A percentile compares a stretch with the other conserved stretches of the same genome.
These are phyloP conservation scores for Gambusia holbrooki DNA, from an alignment of 2,113 vertebrate genomes.

Conservation along the genomic window DNA sequence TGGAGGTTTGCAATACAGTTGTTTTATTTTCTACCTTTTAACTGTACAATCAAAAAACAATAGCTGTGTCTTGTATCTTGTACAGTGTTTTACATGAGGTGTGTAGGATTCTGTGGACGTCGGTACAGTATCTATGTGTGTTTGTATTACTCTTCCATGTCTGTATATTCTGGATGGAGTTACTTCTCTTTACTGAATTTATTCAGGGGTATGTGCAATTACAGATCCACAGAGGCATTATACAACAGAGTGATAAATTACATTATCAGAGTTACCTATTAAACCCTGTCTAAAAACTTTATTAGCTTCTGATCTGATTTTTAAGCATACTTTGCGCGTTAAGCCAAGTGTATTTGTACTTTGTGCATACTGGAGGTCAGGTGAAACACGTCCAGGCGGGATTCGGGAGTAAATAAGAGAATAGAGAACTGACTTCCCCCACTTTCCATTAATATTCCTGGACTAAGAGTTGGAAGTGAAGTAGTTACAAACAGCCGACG, in stretches of 20 bases:
- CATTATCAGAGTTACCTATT: constrained; percentile 63
- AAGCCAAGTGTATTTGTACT: too few relatives aligned
- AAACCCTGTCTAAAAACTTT: constrained; percentile 54
- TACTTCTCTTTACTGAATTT: constrained; percentile 49
- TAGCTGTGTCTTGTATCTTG: constrained; percentile 45
- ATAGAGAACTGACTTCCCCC: neutral
- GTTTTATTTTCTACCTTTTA: constrained; percentile 63
- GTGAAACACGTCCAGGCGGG: neutral
- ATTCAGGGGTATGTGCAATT: constrained; percentile 75
- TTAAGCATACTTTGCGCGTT: neutral
- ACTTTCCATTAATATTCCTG: neutral
- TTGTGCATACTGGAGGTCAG: constrained; percentile 41
- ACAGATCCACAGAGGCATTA: constrained; percentile 65
- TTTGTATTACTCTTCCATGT: constrained; percentile 56
- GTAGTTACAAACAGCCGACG: neutral
- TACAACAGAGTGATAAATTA: constrained; percentile 52
- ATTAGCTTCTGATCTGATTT: constrained; percentile 13
- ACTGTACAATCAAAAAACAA: constrained; percentile 50
- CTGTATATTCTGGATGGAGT: constrained; percentile 38
- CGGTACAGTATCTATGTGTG: constrained; percentile 27
- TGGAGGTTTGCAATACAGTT: constrained; percentile 55
- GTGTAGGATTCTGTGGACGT: constrained; percentile 55
- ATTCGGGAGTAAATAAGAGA: neutral
- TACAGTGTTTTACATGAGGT: constrained; percentile 45
- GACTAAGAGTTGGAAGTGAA: neutral